phyloP scores from a whole-genome alignment of 2,113 vertebrate species.

The Gambusia holbrooki region DNA sequence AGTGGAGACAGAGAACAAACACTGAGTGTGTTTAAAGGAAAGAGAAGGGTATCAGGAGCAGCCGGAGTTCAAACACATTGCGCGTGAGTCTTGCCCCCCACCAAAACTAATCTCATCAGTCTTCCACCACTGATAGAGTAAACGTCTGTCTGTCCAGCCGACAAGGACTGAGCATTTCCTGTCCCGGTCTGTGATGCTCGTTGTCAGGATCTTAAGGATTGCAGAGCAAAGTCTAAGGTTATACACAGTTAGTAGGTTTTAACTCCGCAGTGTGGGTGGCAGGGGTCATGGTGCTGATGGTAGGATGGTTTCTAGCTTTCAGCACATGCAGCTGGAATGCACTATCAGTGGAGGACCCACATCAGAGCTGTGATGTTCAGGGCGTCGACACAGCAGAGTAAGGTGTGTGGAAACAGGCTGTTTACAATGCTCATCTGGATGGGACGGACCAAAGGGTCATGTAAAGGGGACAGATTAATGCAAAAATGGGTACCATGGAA shows the following conservation, averaged over 20 bases:
- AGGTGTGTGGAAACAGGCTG: conserved; percentile 83
- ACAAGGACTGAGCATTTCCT: conserved; percentile 89
- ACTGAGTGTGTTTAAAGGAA: conserved; percentile 61
- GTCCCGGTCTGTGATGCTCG: conserved; percentile 70
- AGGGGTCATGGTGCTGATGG: conserved; percentile 38
- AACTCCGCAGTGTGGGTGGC: conserved; percentile 62
- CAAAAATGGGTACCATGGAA: conserved; percentile 62
- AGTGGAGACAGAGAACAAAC: conserved; percentile 42
- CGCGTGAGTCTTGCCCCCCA: conserved; percentile 62
- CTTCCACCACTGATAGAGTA: conserved; percentile 78
- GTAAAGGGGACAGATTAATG: conserved; percentile 77
- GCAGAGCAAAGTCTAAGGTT: conserved; percentile 41
- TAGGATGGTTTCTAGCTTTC: conserved; percentile 85
- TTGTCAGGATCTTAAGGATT: conserved; percentile 49
- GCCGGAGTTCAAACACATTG: conserved; percentile 80
- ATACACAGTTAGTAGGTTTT: conserved; percentile 52
- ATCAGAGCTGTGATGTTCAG: conserved; percentile 74
- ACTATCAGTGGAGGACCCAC: conserved; percentile 62
- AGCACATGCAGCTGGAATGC: conserved; percentile 79
- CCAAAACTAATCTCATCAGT: conserved; percentile 82
- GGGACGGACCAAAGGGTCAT: conserved; percentile 77
- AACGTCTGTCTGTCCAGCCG: conserved; percentile 83
- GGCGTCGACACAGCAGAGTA: conserved; percentile 79
- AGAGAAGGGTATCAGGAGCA: conserved; percentile 71
- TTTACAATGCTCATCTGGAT: conserved; percentile 82